phyloP scores from a whole-genome alignment of 1,140 invertebrate genomes.

The Penaeus chinensis region DNA sequence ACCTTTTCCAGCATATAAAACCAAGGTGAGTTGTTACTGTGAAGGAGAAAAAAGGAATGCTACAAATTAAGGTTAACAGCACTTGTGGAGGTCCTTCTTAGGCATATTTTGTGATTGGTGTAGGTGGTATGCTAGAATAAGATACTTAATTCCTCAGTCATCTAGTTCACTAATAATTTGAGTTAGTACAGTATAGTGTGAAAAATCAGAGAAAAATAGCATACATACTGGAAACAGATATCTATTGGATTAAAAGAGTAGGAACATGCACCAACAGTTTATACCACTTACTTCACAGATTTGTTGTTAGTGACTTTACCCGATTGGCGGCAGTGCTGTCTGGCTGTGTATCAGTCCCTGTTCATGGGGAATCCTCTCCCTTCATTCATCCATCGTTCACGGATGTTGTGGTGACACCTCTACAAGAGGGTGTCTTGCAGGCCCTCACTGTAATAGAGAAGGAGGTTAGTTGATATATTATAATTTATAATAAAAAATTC shows the following conservation, averaged over 20 bases:
- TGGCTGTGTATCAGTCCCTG: slow-evolving; percentile 82
- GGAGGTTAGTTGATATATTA: slow-evolving; percentile 67
- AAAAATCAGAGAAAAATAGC: too few relatives aligned
- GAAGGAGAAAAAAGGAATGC: too few relatives aligned
- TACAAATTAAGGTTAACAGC: too few relatives aligned
- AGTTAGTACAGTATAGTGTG: too few relatives aligned
- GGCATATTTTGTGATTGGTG: neutral
- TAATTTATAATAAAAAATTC: too few relatives aligned
- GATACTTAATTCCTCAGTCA: neutral
- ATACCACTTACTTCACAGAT: slow-evolving; percentile 70
- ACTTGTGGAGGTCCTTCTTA: too few relatives aligned
- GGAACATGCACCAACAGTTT: neutral
- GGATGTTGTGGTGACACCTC: slow-evolving; percentile 81
- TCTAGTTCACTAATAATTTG: too few relatives aligned
- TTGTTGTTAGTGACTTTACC: slow-evolving; percentile 81
- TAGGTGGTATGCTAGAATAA: neutral
- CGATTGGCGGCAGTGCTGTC: slow-evolving; percentile 83
- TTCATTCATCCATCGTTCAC: slow-evolving; percentile 81
- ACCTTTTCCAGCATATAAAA: slow-evolving; percentile 90
- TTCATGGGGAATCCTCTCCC: slow-evolving; percentile 84
- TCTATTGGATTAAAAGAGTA: slow-evolving; percentile 11
- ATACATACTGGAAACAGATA: neutral
- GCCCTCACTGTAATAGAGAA: slow-evolving; percentile 84
- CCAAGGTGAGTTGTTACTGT: slow-evolving; percentile 66
- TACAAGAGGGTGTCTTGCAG: slow-evolving; percentile 85